Evolutionary conservation across 2,888 invertebrate genomes (phyloP), one percentile per base, ranked within the genome.

Genomic region (Microctonus brassicae): DNA sequence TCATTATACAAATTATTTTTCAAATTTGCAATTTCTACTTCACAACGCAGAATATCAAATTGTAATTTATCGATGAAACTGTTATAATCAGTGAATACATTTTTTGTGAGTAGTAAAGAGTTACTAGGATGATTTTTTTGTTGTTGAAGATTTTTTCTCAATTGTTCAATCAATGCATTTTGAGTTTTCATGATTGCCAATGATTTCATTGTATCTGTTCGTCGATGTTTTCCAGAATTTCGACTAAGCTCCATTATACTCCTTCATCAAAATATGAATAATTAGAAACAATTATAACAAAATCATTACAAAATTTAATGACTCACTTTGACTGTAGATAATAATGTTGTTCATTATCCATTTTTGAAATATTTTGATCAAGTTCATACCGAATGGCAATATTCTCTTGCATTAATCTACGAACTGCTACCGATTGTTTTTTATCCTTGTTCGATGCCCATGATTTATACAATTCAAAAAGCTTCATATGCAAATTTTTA

Each of bases 391-490:
- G 78, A 7, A 87, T 73, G 39, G 78, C 75, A 64, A 84, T 77
- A 78, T 84, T 86, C 70, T 86, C 84, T 7, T 79, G 76, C 65
- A 84, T 76, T 34, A 86, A 73, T 76, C 81, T 78, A 34, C 80
- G 79, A 60, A 82, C 76, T 2, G 82, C 75, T n/a, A 63, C 24
- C 10, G 78, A 72, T 24, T 83, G 75, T 11, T 71, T 73, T n/a
- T 71, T 57, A 13, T 76, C 74, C 53, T 79, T 74, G 69, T 84
- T 79, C 4, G 70, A 34, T 65, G 84, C 83, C 73, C 83, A 85
- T 11, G 74, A 71, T 58, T 72, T 75, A 17, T 82, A 79, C 62
- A 79, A 68, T 36, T 77, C 70, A 17, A 82, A 76, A 26, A 86
- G 76, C 42, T 75, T 76, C 22, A 69, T 73, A 63, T 83, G 80